Conservation (phyloP, 1,140 invertebrate species). For the Orius insidiosus region DNA sequence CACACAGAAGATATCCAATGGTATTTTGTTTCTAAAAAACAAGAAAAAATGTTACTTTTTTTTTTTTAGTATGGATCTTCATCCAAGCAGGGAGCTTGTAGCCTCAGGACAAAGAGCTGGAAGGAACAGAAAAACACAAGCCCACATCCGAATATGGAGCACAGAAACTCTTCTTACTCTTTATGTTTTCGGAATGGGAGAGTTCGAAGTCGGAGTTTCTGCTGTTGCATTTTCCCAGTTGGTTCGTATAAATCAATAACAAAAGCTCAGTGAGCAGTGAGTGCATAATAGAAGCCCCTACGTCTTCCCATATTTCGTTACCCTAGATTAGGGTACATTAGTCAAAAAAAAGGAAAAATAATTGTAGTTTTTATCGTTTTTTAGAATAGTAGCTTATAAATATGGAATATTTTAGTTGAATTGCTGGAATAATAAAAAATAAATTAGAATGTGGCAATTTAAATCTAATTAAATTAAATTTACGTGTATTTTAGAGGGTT, state of each 20-base stretch:
- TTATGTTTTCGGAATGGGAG: conserved; percentile 80
- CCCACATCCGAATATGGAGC: conserved; percentile 88
- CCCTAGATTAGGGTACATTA: no score
- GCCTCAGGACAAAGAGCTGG: conserved; percentile 77
- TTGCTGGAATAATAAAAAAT: no score
- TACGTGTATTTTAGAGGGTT: no score
- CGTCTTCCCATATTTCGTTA: neutral
- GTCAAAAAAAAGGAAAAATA: neutral
- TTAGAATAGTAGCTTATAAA: no score
- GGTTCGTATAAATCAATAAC: conserved; percentile 39
- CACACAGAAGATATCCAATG: conserved; percentile 78
- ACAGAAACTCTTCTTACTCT: conserved; percentile 78
- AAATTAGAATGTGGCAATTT: no score
- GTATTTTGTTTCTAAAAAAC: conserved; percentile 14
- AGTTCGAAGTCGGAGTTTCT: conserved; percentile 76
- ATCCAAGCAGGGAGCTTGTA: conserved; percentile 76
- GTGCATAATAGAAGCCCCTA: no score
- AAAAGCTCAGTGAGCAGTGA: no score
- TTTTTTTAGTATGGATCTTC: conserved; percentile 50
- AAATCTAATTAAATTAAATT: no score
- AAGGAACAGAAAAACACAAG: conserved; percentile 63
- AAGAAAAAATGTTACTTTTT: neutral
- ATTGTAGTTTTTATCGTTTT: no score
- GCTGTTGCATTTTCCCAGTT: conserved; percentile 79
- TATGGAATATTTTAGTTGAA: no score